A percentile compares a stretch with the other conserved stretches of the same genome.
Evolutionary conservation across 1,140 invertebrate species (phyloP).

Genomic region (Euura saliciscinereae): DNA sequence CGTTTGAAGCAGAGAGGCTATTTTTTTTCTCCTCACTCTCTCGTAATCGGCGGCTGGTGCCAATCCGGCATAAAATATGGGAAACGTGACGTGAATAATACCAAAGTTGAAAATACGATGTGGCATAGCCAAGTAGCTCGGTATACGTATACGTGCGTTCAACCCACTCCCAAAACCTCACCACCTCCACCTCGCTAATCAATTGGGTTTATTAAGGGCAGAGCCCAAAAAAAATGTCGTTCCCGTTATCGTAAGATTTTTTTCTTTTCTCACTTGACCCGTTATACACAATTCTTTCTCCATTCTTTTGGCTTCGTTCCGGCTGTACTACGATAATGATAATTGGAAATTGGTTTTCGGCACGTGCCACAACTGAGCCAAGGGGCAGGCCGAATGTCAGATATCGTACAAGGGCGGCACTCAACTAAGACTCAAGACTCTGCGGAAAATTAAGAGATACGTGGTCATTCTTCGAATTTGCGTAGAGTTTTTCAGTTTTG

Average conservation of each 20-base stretch:
- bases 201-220: neutral
- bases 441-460: too few relatives aligned
- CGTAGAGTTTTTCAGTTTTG: too few relatives aligned
- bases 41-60: constrained; percentile 16
- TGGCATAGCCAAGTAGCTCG: constrained; percentile 27
- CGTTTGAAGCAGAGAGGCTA: neutral
- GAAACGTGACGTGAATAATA: constrained; percentile 53
- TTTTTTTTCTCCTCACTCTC: neutral
- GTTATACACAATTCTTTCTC: too few relatives aligned
- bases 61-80: constrained; percentile 40
- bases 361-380: neutral
- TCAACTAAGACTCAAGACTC: too few relatives aligned
- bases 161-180: neutral
- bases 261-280: too few relatives aligned
- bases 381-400: neutral
- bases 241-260: too few relatives aligned
- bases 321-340: neutral
- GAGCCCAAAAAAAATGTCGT: too few relatives aligned
- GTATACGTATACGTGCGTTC: neutral
- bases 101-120: constrained; percentile 27
- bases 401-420: neutral
- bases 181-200: neutral
- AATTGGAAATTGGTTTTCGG: constrained; percentile 1
- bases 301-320: too few relatives aligned
- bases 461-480: too few relatives aligned